Conservation (phyloP, 2,113 vertebrate genomes). For the Grantiella picta region DNA sequence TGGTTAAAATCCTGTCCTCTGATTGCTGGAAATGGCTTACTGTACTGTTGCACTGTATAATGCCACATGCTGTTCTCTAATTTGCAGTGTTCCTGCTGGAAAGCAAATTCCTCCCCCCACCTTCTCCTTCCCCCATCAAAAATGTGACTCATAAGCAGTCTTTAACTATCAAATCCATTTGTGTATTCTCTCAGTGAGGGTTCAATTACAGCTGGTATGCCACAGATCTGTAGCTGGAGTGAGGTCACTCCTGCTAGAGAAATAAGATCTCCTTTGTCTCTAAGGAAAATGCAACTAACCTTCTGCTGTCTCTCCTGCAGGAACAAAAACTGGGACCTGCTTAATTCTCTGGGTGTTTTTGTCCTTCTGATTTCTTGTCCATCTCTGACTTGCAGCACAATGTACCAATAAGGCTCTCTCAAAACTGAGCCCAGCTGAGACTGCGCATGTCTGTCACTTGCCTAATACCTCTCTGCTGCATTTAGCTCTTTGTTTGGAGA, state of each 20-base stretch:
- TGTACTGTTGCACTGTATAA: constrained; percentile 5
- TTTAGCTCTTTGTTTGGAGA: constrained; percentile 59
- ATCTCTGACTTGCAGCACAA: constrained; percentile 19
- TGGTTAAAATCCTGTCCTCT: constrained; percentile 43
- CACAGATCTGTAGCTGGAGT: constrained; percentile 52
- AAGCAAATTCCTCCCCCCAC: constrained; percentile 24
- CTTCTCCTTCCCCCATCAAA: background rate
- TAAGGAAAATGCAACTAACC: constrained; percentile 66
- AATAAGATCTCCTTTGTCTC: constrained; percentile 52
- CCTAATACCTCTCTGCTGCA: constrained; percentile 48
- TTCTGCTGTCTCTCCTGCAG: constrained; percentile 68
- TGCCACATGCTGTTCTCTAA: constrained; percentile 26
- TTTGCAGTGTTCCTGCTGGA: constrained; percentile 42
- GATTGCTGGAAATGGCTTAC: background rate
- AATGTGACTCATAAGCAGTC: constrained; percentile 63
- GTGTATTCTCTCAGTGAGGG: constrained; percentile 50
- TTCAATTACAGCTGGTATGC: constrained; percentile 48
- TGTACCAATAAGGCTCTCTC: background rate
- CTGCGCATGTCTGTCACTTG: constrained; percentile 44
- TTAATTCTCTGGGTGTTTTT: constrained; percentile 47
- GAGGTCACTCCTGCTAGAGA: constrained; percentile 51
- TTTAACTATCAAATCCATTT: constrained; percentile 51
- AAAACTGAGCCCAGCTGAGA: constrained; percentile 34
- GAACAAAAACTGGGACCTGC: constrained; percentile 59
- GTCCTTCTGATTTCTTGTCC: constrained; percentile 51